phyloP scores from a whole-genome alignment of 2,113 vertebrate species.

The Oostethus manadensis region DNA sequence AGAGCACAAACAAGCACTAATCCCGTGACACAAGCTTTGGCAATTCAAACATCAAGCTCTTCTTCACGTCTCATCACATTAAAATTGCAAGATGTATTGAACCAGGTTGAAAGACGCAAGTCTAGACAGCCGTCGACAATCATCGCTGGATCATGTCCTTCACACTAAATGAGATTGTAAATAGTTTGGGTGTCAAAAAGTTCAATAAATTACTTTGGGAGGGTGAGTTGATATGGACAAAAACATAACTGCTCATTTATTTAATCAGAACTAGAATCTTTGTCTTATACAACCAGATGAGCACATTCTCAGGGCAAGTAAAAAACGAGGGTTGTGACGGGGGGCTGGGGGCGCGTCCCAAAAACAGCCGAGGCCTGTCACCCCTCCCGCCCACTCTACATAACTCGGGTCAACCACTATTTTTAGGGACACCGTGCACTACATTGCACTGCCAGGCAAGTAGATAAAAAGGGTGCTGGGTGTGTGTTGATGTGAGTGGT shows the following conservation, averaged over 20 bases:
- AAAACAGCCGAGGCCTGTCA: conserved; percentile 48
- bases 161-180: conserved; percentile 15
- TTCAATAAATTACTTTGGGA: conserved; percentile 9
- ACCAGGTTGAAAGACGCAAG: background rate
- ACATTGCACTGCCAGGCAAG: conserved; percentile 34
- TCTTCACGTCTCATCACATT: background rate
- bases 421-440: conserved; percentile 57
- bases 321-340: conserved; percentile 1
- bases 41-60: background rate
- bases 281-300: background rate
- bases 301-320: conserved; percentile 26
- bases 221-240: background rate
- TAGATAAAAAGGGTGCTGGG: conserved; percentile 54
- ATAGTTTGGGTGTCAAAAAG: background rate
- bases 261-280: background rate
- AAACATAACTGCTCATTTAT: background rate
- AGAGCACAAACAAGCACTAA: conserved; percentile 8
- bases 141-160: conserved; percentile 1
- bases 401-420: conserved; percentile 57
- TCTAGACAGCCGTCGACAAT: background rate
- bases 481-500: conserved; percentile 14
- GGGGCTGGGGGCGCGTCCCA: conserved; percentile 22
- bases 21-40: background rate
- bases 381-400: conserved; percentile 44
- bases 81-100: background rate